A percentile compares a stretch with the other conserved stretches of the same genome.
These are phyloP conservation scores for Acanthopleura granulata DNA, from an alignment of 2,888 invertebrate species.

Conservation along the genomic window DNA sequence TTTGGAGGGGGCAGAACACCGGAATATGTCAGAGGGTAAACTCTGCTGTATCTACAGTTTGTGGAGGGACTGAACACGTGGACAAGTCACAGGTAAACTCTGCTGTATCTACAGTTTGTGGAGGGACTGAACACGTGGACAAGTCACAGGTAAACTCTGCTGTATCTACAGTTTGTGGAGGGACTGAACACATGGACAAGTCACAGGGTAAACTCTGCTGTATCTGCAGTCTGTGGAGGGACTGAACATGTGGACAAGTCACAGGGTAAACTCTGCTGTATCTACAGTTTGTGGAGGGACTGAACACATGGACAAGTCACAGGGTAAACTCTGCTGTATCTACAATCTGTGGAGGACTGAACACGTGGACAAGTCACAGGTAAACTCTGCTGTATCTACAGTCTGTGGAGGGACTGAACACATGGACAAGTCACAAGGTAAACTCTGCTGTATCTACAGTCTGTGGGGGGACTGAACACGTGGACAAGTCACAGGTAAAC, in stretches of 20 bases:
- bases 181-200: constrained; percentile 83
- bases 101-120: constrained; percentile 79
- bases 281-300: too few relatives aligned
- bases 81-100: too few relatives aligned
- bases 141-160: constrained; percentile 27
- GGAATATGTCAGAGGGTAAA: constrained; percentile 71
- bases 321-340: too few relatives aligned
- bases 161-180: constrained; percentile 80
- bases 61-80: too few relatives aligned
- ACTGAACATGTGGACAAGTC: constrained; percentile 74
- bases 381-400: constrained; percentile 78
- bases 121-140: constrained; percentile 44
- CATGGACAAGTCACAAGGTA: constrained; percentile 90
- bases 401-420: constrained; percentile 70
- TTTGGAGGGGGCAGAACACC: too few relatives aligned
- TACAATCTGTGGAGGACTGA: too few relatives aligned
- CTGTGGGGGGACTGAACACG: constrained; percentile 25
- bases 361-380: too few relatives aligned
- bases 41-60: too few relatives aligned
- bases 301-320: too few relatives aligned
- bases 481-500: constrained; percentile 76
- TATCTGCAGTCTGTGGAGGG: too few relatives aligned
- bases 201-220: constrained; percentile 89
- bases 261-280: constrained; percentile 75
- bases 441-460: constrained; percentile 71